Base-by-base conservation (phyloP, 2,113 vertebrate genomes). In the Saccopteryx bilineata region DNA sequence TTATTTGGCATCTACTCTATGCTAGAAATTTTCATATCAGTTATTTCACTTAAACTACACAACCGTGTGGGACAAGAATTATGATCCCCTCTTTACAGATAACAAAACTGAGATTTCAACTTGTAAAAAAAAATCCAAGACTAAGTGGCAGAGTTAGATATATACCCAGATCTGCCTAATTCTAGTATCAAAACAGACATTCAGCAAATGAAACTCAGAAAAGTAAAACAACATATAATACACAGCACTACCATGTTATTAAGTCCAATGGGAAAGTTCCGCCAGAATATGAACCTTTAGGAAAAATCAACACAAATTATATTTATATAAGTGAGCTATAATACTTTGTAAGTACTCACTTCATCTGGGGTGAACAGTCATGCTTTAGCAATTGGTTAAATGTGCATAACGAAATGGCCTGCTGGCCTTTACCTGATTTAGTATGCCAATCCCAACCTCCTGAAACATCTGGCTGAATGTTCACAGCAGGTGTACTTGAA, bases 371-470 rank as follows among this genome's bases (percentile, higher is more conserved):
- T 69, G 31, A 92, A 80, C 48, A 31, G 50, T 63, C 66, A 50
- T 81, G 26, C 1, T 11, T 84, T 68, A 69, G 76, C 33, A 46
- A 68, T 5, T 69, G 26, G 58, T 24, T 76, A 80, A 66, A 14
- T 21, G 24, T 7, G 10, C 33, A 54, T 4, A 18, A 18, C 60
- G 82, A 87, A 69, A 80, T 12, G 46, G 90, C 26, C 65, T 21
- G 81, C 10, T 71, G 87, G 33, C 26, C 7, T 80, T 96, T 97
- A 98, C 98, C 98, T 98, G 99, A 93, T 98, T 98, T 99, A 96
- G 83, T 85, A 65, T 99, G 99, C 99, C 99, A 99, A 95, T 99
- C 99, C 99, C 99, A 99, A 11, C 98, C 98, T 97, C 99, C 97
- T 96, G 99, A 99, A 96, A 99, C 97, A 91, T 99, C 99, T 96